Base-by-base conservation (phyloP, 2,797 vertebrate species). In the Steatocranus sp. region DNA sequence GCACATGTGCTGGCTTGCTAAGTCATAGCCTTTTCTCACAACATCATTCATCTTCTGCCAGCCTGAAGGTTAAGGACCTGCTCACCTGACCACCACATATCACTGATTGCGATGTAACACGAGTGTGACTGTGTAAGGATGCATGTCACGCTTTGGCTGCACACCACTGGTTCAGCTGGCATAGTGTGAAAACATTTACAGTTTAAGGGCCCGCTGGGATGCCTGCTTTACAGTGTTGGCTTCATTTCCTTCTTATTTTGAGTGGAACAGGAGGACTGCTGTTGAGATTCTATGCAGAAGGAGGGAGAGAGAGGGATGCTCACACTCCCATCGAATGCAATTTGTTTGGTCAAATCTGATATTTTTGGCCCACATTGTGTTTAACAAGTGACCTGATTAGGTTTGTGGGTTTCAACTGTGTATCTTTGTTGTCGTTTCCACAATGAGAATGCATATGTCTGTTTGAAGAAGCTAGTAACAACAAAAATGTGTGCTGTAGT, bases 51-150 rank as follows among this genome's bases (percentile, higher is more conserved):
- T 95, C 93, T 93, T 86, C 77, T 38, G 12, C 27, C 1, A 5
- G 86, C 82, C 85, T 89, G 86, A 92, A 93, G 91, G 93, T 93
- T 91, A 91, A 86, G 90, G 85, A 83, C 82, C 88, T 41, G 86
- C 81, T 87, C 88, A 88, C 89, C 89, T 88, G 90, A 91, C 88
- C 88, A 85, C 88, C 92, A 77, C 85, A 51, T 83, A 78, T 89
- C 91, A 93, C 78, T 88, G 91, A 92, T 90, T 80, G 83, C 12
- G 7, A 75, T 46, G 78, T 76, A 86, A 85, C 61, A n/a, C n/a
- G 14, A 3, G 20, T 17, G 76, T 15, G 20, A 41, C 83, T 41
- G 66, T 73, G 79, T 63, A 86, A 85, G 86, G 82, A 92, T 75
- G 87, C 83, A 61, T 85, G 89, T 90, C 86, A 84, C 81, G 66